phyloP scores from a whole-genome alignment of 2,797 vertebrate genomes.

The Bovichtus diacanthus region DNA sequence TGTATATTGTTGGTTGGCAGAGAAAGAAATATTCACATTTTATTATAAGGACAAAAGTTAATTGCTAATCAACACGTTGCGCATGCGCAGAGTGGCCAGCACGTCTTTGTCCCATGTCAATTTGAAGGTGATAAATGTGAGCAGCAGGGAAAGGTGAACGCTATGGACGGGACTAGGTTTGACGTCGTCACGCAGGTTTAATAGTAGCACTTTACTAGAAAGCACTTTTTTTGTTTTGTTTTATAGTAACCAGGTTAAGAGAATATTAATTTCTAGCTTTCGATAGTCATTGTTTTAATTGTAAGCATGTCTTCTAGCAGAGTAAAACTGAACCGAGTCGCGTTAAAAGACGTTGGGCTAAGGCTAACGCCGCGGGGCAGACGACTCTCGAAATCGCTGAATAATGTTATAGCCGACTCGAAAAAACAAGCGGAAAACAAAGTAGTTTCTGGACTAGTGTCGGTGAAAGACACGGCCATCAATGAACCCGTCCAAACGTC shows the following conservation, averaged over 20 bases:
- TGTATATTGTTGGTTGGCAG: not conserved
- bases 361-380: conserved; percentile 34
- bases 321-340: conserved; percentile 57
- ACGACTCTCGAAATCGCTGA: not conserved
- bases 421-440: not conserved
- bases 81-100: conserved; percentile 36
- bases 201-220: not conserved
- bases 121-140: not conserved
- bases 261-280: not conserved
- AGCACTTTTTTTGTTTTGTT: no score
- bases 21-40: not conserved
- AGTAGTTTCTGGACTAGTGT: not conserved
- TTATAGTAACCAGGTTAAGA: not conserved
- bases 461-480: not conserved
- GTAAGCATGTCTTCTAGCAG: conserved; percentile 54
- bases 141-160: no score
- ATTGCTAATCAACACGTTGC: not conserved
- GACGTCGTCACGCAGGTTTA: not conserved
- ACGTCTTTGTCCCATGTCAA: not conserved
- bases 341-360: conserved; percentile 36
- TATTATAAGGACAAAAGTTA: not conserved
- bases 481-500: not conserved
- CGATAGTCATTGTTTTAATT: not conserved
- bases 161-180: fast-evolving
- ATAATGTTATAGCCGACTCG: not conserved